These are phyloP conservation scores for Sitta europaea DNA, from an alignment of 2,113 vertebrate species.

Conservation along the genomic window DNA sequence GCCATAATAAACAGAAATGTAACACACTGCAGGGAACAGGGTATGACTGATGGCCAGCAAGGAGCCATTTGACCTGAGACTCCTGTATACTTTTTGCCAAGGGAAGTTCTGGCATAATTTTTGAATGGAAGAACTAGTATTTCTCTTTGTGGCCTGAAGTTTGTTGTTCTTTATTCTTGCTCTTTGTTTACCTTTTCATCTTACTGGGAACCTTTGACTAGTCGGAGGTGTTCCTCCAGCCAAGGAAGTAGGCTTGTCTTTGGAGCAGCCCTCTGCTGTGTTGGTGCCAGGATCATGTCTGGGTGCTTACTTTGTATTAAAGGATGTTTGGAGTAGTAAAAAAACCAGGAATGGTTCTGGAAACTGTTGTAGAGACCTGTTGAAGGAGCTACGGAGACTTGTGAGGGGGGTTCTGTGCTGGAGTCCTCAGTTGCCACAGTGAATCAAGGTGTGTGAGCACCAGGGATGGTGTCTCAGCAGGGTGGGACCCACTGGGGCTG, in stretches of 20 bases:
- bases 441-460: neutral
- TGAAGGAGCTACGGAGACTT: neutral
- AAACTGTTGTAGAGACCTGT: neutral
- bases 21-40: neutral
- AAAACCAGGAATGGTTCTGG: neutral
- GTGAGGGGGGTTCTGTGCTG: neutral
- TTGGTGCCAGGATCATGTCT: neutral
- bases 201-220: neutral
- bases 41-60: neutral
- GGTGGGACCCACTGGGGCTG: neutral
- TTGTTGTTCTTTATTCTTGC: neutral
- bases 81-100: neutral
- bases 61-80: neutral
- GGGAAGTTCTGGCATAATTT: neutral
- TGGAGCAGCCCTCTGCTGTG: neutral
- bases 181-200: neutral
- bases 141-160: neutral
- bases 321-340: neutral
- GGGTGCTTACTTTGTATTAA: neutral
- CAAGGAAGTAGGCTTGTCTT: neutral
- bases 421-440: fast-evolving
- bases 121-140: neutral
- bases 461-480: neutral
- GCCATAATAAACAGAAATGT: fast-evolving
- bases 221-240: neutral